Evolutionary conservation across 2,797 vertebrate genomes (phyloP).

Genomic region (Myripristis jacobus): DNA sequence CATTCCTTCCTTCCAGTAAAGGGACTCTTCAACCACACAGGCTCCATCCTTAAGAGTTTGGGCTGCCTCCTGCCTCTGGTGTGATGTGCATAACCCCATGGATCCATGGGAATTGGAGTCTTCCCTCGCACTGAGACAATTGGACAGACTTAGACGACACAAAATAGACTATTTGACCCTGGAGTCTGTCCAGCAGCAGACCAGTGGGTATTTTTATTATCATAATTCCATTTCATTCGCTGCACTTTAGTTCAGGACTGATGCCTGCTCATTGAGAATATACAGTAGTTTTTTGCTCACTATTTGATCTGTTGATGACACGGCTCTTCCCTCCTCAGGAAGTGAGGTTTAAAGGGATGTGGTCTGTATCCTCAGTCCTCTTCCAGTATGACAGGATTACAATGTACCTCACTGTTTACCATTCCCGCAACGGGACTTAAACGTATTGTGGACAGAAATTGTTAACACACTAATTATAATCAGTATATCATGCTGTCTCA

Average conservation of each 20-base stretch:
- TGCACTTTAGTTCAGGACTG: constrained; percentile 86
- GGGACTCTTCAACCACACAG: constrained; percentile 68
- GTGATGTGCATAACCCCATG: constrained; percentile 76
- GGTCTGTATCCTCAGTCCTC: constrained; percentile 44
- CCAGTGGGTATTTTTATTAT: constrained; percentile 72
- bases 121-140: constrained; percentile 84
- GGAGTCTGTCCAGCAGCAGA: constrained; percentile 77
- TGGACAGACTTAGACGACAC: constrained; percentile 81
- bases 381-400: constrained; percentile 61
- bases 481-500: constrained; percentile 63
- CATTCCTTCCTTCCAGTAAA: constrained; percentile 79
- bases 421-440: constrained; percentile 53
- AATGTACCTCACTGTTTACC: constrained; percentile 56
- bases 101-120: constrained; percentile 83
- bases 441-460: constrained; percentile 67
- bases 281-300: constrained; percentile 62
- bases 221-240: constrained; percentile 80
- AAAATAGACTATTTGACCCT: constrained; percentile 72
- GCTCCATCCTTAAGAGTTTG: constrained; percentile 67
- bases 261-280: constrained; percentile 68
- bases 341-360: constrained; percentile 60
- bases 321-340: constrained; percentile 75
- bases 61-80: constrained; percentile 73
- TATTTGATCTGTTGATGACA: constrained; percentile 72
- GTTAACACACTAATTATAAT: constrained; percentile 75